A percentile compares a stretch with the other conserved stretches of the same genome.
Evolutionary conservation across 2,797 vertebrate species (phyloP).

Genomic region (Clamator glandarius): DNA sequence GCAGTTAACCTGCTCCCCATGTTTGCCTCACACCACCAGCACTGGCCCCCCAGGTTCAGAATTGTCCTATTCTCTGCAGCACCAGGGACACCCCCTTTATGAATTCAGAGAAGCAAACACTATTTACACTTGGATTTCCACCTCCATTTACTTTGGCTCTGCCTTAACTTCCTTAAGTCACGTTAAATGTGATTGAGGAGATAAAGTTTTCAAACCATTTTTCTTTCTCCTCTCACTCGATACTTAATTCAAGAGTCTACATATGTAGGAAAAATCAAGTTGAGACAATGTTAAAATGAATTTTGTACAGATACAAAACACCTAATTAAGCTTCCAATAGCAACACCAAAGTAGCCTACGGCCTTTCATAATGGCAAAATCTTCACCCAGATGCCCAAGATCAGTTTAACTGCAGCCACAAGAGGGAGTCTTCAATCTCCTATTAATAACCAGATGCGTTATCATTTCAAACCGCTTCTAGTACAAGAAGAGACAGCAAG

Average conservation of each 20-base stretch:
- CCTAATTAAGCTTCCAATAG: background rate
- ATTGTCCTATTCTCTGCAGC: background rate
- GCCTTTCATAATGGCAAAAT: background rate
- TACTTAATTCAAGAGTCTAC: background rate
- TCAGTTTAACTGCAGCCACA: background rate
- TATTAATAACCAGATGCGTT: background rate
- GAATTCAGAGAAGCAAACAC: background rate
- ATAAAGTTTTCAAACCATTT: background rate
- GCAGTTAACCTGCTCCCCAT: background rate
- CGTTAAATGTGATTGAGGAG: background rate
- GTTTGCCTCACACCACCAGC: background rate
- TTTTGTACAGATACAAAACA: background rate
- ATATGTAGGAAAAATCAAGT: background rate
- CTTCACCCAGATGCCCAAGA: background rate
- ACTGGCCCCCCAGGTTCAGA: background rate
- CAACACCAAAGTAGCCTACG: background rate
- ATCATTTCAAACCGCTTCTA: background rate
- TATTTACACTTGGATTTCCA: background rate
- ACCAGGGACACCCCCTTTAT: background rate
- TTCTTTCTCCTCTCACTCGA: background rate
- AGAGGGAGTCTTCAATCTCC: conserved; percentile 56
- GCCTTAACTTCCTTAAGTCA: background rate
- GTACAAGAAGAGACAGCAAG: background rate
- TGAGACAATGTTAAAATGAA: background rate
- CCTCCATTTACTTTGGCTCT: background rate